Conservation (phyloP, 2,888 invertebrate genomes). For the Hesperia comma region DNA sequence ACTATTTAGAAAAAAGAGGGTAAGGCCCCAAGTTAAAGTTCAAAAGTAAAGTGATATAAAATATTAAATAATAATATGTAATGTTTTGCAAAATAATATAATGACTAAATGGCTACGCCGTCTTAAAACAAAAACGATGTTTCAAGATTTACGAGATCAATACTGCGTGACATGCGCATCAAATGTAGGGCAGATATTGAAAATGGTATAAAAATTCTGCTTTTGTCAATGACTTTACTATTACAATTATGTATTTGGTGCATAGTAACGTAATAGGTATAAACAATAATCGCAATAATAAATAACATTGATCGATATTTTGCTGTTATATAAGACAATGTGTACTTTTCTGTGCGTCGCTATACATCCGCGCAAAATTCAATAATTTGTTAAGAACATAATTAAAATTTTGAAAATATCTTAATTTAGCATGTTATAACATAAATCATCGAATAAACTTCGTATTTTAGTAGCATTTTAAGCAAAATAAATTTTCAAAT, state of each 20-base stretch:
- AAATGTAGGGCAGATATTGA: conserved; percentile 71
- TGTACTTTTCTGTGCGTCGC: too few relatives aligned
- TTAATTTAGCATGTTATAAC: not conserved
- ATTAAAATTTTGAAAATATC: not conserved
- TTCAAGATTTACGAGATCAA: conserved; percentile 65
- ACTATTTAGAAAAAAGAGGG: too few relatives aligned
- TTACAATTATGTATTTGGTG: not conserved
- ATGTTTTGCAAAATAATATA: not conserved
- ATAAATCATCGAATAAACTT: too few relatives aligned
- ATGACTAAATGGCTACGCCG: conserved; percentile 6
- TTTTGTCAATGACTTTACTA: conserved; percentile 11
- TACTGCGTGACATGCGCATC: conserved; percentile 77
- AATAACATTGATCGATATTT: not conserved
- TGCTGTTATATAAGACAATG: conserved; percentile 2
- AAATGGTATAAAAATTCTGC: conserved; percentile 19
- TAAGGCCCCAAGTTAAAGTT: not conserved
- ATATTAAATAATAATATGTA: not conserved
- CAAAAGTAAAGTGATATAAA: not conserved
- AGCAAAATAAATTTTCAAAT: too few relatives aligned
- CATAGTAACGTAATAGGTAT: not conserved
- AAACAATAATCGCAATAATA: not conserved
- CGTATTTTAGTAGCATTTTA: too few relatives aligned
- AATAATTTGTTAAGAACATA: not conserved
- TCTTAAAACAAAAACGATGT: conserved; percentile 57
- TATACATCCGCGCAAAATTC: too few relatives aligned